These are phyloP conservation scores for Campylorhamphus procurvoides DNA, from an alignment of 2,113 vertebrate genomes.

Conservation along the genomic window DNA sequence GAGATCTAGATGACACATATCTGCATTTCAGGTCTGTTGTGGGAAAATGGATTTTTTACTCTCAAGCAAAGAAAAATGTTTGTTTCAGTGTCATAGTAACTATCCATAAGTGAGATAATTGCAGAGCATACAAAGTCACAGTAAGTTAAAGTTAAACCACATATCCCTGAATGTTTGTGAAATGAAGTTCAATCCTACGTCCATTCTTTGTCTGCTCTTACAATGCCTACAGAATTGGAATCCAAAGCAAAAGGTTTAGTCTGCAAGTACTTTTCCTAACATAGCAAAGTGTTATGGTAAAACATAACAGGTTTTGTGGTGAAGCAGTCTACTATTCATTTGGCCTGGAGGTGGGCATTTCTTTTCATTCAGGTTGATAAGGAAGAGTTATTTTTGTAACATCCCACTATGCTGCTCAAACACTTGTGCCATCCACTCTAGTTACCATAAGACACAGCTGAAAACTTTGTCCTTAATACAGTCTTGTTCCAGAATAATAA, in stretches of 20 bases:
- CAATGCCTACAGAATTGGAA: rapidly evolving
- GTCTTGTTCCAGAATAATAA: neutral
- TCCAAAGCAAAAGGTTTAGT: neutral
- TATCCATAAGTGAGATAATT: neutral
- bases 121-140: neutral
- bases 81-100: neutral
- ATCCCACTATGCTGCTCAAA: neutral
- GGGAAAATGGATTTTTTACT: neutral
- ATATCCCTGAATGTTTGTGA: neutral
- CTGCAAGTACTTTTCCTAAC: neutral
- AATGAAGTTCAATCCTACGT: neutral
- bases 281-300: neutral
- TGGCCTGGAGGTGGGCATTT: neutral
- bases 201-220: neutral
- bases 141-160: neutral
- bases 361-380: neutral
- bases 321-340: neutral
- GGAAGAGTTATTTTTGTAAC: neutral
- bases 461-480: neutral
- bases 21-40: neutral
- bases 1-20: neutral
- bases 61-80: neutral
- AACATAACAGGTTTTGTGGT: neutral
- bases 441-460: neutral
- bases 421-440: neutral